Conservation (phyloP, 2,888 invertebrate genomes). For the Pimpla rufipes region DNA sequence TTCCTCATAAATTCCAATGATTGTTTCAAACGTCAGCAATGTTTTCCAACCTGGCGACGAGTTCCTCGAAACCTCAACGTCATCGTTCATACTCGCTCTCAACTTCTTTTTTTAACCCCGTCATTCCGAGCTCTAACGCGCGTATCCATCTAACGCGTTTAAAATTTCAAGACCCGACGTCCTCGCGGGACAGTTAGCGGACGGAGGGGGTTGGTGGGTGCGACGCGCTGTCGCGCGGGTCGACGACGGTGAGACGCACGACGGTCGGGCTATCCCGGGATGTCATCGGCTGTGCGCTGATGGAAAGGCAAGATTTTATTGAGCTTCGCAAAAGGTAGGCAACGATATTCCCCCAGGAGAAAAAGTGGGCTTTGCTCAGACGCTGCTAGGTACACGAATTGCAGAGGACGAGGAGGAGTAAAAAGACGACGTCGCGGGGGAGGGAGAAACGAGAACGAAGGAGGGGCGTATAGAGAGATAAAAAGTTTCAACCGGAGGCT, state of each 20-base stretch:
- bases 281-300: slow-evolving; percentile 53
- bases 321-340: slow-evolving; percentile 35
- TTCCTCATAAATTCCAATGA: not conserved
- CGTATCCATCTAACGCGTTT: not conserved
- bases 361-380: slow-evolving; percentile 51
- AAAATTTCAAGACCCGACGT: slow-evolving; percentile 18
- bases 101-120: not conserved
- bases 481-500: slow-evolving; percentile 67
- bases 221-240: not conserved
- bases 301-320: slow-evolving; percentile 47
- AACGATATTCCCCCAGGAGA: slow-evolving; percentile 54
- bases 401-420: slow-evolving; percentile 19
- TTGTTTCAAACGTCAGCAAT: not conserved
- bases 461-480: slow-evolving; percentile 58
- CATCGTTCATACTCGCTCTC: not conserved
- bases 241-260: slow-evolving; percentile 40
- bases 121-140: not conserved
- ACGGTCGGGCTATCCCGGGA: slow-evolving; percentile 33
- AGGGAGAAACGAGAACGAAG: slow-evolving; percentile 30
- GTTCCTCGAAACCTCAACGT: not conserved
- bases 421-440: not conserved
- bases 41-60: not conserved
- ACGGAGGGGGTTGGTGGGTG: not conserved
- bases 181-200: not conserved
- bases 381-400: slow-evolving; percentile 37